phyloP scores from a whole-genome alignment of 2,888 invertebrate species.

The Pristionchus maxplancki region DNA sequence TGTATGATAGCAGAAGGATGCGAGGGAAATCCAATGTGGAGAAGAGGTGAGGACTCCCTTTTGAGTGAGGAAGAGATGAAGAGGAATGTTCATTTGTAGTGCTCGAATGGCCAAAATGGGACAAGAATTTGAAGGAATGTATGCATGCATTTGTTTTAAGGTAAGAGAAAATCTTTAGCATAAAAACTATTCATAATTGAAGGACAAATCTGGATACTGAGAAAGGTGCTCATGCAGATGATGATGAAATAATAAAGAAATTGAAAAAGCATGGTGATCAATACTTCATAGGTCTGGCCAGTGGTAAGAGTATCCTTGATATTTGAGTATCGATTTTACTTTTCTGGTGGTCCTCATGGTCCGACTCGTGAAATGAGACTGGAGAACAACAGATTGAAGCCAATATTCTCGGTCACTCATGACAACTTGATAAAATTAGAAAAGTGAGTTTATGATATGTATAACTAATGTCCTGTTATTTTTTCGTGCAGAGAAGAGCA shows the following conservation, averaged over 20 bases:
- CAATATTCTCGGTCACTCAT: background rate
- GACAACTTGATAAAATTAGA: background rate
- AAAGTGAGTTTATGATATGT: background rate
- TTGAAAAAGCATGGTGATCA: background rate
- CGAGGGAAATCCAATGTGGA: background rate
- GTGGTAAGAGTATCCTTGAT: background rate
- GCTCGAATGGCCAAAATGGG: background rate
- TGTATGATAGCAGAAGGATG: slow-evolving; percentile 11
- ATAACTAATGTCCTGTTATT: background rate
- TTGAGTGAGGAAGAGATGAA: background rate
- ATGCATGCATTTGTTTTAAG: background rate
- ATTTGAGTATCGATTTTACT: background rate
- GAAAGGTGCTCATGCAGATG: too few relatives aligned
- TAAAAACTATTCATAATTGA: background rate
- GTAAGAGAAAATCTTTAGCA: background rate
- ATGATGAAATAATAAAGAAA: background rate
- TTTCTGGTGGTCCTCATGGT: background rate
- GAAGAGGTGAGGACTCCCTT: background rate
- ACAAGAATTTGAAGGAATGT: background rate
- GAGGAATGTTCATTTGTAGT: background rate
- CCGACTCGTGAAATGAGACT: background rate
- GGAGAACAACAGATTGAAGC: background rate
- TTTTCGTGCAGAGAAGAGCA: too few relatives aligned
- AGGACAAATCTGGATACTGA: background rate
- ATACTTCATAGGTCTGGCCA: background rate